Conservation (phyloP, 2,797 vertebrate genomes). For the Kryptolebias ocellatus region DNA sequence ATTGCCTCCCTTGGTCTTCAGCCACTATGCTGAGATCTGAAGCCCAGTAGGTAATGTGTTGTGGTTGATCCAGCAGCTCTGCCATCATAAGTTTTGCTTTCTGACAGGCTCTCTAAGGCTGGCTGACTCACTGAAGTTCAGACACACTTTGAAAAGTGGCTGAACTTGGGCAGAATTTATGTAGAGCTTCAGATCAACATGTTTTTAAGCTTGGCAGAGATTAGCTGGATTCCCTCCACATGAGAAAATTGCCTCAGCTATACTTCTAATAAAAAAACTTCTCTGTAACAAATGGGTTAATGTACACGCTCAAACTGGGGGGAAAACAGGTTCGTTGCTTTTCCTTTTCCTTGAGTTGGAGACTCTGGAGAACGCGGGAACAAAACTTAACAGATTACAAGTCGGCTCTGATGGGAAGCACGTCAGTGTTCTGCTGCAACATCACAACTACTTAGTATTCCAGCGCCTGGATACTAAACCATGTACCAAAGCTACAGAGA, state of each 20-base stretch:
- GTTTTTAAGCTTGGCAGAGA: conserved; percentile 38
- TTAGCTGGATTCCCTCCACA: conserved; percentile 41
- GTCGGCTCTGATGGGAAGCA: conserved; percentile 5
- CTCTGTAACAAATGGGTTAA: conserved; percentile 28
- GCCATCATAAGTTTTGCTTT: conserved; percentile 1
- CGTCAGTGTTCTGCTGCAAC: neutral
- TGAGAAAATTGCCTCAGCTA: conserved; percentile 30
- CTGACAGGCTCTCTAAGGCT: conserved; percentile 22
- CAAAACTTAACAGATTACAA: conserved; percentile 11
- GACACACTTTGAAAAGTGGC: conserved; percentile 35
- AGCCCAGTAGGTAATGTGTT: conserved; percentile 19
- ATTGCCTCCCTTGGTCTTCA: conserved; percentile 12
- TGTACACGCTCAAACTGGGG: conserved; percentile 3
- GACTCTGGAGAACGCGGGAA: neutral
- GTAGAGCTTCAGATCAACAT: conserved; percentile 26
- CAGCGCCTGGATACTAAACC: neutral
- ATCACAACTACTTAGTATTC: conserved; percentile 29
- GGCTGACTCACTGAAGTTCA: conserved; percentile 27
- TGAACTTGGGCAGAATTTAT: conserved; percentile 17
- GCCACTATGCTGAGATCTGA: conserved; percentile 13
- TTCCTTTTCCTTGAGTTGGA: conserved; percentile 1
- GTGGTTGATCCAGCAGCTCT: conserved; percentile 30
- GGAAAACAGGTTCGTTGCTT: conserved; percentile 1
- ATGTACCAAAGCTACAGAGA: neutral
- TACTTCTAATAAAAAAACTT: conserved; percentile 29